phyloP scores from a whole-genome alignment of 1,140 invertebrate genomes.

The Drosophila yakuba region DNA sequence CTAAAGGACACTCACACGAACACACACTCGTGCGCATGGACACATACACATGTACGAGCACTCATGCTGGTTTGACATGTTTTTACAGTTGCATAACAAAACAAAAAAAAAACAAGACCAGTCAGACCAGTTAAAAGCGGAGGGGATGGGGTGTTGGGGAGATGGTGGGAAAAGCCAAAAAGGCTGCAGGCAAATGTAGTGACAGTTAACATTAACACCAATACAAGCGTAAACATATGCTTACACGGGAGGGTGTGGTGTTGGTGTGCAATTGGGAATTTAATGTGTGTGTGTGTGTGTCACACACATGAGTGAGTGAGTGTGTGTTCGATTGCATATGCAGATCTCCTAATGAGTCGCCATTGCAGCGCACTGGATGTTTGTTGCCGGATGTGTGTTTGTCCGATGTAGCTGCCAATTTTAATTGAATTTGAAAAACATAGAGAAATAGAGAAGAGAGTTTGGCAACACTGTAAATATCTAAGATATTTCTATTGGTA shows the following conservation, averaged over 20 bases:
- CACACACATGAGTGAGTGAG: too few species aligned
- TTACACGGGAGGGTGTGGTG: slow-evolving; percentile 13
- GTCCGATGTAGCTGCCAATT: slow-evolving; percentile 62
- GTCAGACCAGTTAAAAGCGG: slow-evolving; percentile 5
- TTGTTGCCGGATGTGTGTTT: slow-evolving; percentile 11
- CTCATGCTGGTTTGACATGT: slow-evolving; percentile 51
- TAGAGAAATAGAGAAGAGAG: slow-evolving; percentile 21
- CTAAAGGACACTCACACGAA: slow-evolving; percentile 31
- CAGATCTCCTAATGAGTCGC: slow-evolving; percentile 62
- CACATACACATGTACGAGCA: slow-evolving; percentile 7
- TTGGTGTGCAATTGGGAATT: background rate
- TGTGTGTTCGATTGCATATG: slow-evolving; percentile 31
- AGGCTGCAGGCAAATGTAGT: slow-evolving; percentile 58
- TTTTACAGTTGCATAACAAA: slow-evolving; percentile 80
- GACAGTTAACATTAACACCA: slow-evolving; percentile 82
- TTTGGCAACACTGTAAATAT: slow-evolving; percentile 2
- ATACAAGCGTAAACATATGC: slow-evolving; percentile 74
- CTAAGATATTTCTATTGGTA: background rate
- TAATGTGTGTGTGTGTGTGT: background rate
- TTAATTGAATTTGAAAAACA: slow-evolving; percentile 79
- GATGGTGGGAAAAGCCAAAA: slow-evolving; percentile 1
- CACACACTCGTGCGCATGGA: slow-evolving; percentile 11
- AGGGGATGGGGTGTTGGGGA: background rate
- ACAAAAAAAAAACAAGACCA: slow-evolving; percentile 66
- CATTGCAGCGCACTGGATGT: slow-evolving; percentile 19